Conservation (phyloP, 2,888 invertebrate genomes). For the Timema cristinae region DNA sequence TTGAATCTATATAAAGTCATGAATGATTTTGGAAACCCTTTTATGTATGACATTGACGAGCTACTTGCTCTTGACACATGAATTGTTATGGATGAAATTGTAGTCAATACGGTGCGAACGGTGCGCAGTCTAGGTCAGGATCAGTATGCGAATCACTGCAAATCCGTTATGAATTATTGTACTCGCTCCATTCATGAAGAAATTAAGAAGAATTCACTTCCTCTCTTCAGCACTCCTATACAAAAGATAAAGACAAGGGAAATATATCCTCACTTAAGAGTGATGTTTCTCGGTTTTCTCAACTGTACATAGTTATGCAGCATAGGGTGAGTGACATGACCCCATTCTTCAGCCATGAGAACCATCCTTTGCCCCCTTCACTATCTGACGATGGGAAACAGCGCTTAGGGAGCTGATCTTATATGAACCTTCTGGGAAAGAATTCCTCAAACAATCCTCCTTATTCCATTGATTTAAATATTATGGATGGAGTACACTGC, state of each 20-base stretch:
- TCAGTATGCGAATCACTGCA: conserved; percentile 18
- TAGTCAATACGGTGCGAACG: conserved; percentile 16
- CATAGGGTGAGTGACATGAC: neutral
- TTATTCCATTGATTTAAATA: too few species aligned
- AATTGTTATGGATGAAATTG: neutral
- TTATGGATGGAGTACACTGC: too few species aligned
- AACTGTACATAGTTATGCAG: neutral
- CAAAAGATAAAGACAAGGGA: neutral
- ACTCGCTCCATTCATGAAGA: neutral
- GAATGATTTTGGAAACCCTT: neutral
- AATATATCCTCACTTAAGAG: neutral
- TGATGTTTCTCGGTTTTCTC: neutral
- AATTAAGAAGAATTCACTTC: conserved; percentile 9
- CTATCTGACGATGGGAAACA: neutral
- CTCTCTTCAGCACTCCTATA: neutral
- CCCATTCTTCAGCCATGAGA: conserved; percentile 1
- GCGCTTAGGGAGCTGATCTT: neutral
- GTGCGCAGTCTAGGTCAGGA: conserved; percentile 10
- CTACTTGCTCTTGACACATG: neutral
- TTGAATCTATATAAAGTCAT: neutral
- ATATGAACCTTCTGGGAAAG: too few species aligned
- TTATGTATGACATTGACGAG: neutral
- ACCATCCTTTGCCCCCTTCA: neutral
- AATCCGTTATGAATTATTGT: neutral
- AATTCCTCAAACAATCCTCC: too few species aligned